Conservation (phyloP, 2,888 invertebrate genomes). For the Callyntrura guangdongensis region DNA sequence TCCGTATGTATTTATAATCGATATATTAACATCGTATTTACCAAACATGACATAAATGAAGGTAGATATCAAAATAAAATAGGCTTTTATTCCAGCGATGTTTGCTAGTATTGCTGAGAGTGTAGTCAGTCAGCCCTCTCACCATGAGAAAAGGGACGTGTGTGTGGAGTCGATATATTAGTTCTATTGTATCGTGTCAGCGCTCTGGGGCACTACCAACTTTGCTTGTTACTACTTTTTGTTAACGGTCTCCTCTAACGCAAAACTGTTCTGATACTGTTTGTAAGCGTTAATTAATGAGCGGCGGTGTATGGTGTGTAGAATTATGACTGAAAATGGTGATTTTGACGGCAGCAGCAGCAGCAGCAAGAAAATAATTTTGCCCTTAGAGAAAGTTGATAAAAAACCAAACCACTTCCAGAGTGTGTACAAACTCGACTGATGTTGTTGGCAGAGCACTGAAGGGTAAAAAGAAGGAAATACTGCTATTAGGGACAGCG, state of each 20-base stretch:
- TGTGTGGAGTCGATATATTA: too few species aligned
- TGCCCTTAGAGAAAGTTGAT: slow-evolving; percentile 28
- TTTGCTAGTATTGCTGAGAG: too few species aligned
- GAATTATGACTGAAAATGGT: neutral
- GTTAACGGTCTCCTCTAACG: neutral
- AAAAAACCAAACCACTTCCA: neutral
- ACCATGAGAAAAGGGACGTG: too few species aligned
- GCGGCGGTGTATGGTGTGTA: slow-evolving; percentile 44
- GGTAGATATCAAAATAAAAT: too few species aligned
- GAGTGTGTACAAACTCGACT: neutral
- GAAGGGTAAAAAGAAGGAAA: neutral
- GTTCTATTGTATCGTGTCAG: too few species aligned
- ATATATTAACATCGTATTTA: too few species aligned
- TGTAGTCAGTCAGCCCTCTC: too few species aligned
- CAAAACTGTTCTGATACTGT: slow-evolving; percentile 42
- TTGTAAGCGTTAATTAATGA: slow-evolving; percentile 71
- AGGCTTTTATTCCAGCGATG: too few species aligned
- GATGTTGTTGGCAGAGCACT: neutral
- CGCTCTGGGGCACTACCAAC: too few species aligned
- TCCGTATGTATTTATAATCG: too few species aligned
- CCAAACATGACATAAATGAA: too few species aligned
- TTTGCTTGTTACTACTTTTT: neutral
- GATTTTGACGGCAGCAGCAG: neutral
- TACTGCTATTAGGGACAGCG: neutral
- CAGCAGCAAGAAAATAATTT: slow-evolving; percentile 8